These are phyloP conservation scores for Gnatocerus cornutus DNA, from an alignment of 2,888 invertebrate species.

Conservation along the genomic window DNA sequence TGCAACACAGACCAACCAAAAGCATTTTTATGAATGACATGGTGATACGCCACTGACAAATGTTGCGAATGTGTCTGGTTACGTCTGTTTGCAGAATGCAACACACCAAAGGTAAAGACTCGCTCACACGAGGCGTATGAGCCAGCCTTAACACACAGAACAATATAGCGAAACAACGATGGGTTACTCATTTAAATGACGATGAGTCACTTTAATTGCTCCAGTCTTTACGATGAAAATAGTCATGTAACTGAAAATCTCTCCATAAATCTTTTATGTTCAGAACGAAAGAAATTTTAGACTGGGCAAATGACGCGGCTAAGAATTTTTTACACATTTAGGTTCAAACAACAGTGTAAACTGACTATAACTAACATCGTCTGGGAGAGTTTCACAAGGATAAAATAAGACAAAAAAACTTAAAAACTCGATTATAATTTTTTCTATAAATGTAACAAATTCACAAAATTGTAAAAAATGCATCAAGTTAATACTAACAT, in stretches of 20 bases:
- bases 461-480: conserved; percentile 24
- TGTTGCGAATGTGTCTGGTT: conserved; percentile 71
- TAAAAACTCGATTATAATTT: conserved; percentile 40
- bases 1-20: conserved; percentile 70
- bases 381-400: neutral
- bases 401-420: conserved; percentile 41
- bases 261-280: no score
- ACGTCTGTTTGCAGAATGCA: conserved; percentile 72
- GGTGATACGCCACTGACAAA: conserved; percentile 46
- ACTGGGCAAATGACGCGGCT: no score
- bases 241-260: no score
- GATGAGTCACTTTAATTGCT: no score
- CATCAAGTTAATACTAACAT: conserved; percentile 32
- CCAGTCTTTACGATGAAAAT: no score
- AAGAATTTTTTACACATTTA: no score
- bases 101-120: conserved; percentile 1
- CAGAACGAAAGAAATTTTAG: no score
- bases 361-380: neutral
- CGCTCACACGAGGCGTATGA: conserved; percentile 10
- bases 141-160: conserved; percentile 9
- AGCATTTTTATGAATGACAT: conserved; percentile 49
- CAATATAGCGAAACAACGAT: neutral
- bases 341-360: neutral
- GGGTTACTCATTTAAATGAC: neutral
- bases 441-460: conserved; percentile 45